These are phyloP conservation scores for Corythornis madagascariensis DNA, from an alignment of 2,113 vertebrate species.

Conservation along the genomic window DNA sequence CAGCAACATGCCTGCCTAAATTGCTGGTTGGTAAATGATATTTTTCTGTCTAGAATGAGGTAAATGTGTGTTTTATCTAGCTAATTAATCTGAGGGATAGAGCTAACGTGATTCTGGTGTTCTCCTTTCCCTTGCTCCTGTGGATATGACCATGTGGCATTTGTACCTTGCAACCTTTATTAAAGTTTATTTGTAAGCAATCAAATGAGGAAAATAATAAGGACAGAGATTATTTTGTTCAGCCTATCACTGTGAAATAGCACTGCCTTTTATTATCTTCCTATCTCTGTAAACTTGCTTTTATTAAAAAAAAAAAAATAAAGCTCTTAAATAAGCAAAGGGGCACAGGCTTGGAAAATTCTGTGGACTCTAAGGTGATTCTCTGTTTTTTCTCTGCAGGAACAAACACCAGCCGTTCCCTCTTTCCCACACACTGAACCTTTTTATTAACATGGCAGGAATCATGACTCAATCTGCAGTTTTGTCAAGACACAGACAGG, in stretches of 20 bases:
- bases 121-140: conserved; percentile 42
- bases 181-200: conserved; percentile 64
- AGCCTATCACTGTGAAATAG: conserved; percentile 41
- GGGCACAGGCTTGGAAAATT: conserved; percentile 32
- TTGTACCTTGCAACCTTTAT: background rate
- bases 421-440: background rate
- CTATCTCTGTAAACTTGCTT: conserved; percentile 50
- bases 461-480: conserved; percentile 38
- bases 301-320: conserved; percentile 22
- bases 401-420: conserved; percentile 24
- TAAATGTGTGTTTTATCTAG: conserved; percentile 54
- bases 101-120: conserved; percentile 52
- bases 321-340: conserved; percentile 61
- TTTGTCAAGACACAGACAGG: conserved; percentile 37
- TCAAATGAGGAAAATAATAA: conserved; percentile 34
- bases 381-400: conserved; percentile 34
- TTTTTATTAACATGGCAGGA: conserved; percentile 44
- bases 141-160: conserved; percentile 65
- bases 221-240: conserved; percentile 41
- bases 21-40: background rate
- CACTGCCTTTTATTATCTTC: conserved; percentile 47
- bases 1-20: background rate
- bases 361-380: conserved; percentile 34
- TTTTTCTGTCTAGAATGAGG: conserved; percentile 45
- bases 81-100: conserved; percentile 58